phyloP scores from a whole-genome alignment of 2,888 invertebrate species.

The Drosophila peninsularis region DNA sequence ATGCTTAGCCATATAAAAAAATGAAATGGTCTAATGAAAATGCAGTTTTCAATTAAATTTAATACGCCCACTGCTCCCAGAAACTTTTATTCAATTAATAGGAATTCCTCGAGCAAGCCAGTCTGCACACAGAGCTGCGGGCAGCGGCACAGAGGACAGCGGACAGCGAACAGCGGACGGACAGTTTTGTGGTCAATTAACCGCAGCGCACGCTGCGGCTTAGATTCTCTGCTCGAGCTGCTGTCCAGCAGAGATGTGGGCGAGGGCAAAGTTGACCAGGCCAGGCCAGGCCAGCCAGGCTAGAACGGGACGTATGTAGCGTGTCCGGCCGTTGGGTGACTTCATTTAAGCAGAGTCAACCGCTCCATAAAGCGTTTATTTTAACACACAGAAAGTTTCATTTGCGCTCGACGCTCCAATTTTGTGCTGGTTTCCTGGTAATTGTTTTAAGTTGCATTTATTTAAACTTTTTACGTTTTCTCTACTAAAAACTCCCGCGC shows the following conservation, averaged over 20 bases:
- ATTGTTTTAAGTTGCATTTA: conserved; percentile 78
- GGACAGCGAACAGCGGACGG: background rate
- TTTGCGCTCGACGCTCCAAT: conserved; percentile 40
- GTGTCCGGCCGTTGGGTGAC: conserved; percentile 50
- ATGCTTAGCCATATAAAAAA: conserved; percentile 15
- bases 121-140: conserved; percentile 6
- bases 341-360: conserved; percentile 60
- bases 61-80: conserved; percentile 7
- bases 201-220: conserved; percentile 40
- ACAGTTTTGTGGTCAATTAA: conserved; percentile 68
- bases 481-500: conserved; percentile 30
- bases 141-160: background rate
- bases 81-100: conserved; percentile 67
- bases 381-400: conserved; percentile 51
- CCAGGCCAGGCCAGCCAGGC: background rate
- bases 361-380: conserved; percentile 52
- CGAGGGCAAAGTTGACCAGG: conserved; percentile 54
- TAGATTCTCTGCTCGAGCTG: conserved; percentile 6
- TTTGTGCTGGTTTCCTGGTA: conserved; percentile 63
- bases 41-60: conserved; percentile 37
- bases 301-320: background rate
- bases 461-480: conserved; percentile 61
- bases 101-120: conserved; percentile 23
- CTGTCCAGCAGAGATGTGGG: conserved; percentile 24
- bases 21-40: conserved; percentile 20